Percentiles rank a stretch among this genome's conserved stretches.
phyloP scores from a whole-genome alignment of 2,797 vertebrate species.

The Spinus pinus region DNA sequence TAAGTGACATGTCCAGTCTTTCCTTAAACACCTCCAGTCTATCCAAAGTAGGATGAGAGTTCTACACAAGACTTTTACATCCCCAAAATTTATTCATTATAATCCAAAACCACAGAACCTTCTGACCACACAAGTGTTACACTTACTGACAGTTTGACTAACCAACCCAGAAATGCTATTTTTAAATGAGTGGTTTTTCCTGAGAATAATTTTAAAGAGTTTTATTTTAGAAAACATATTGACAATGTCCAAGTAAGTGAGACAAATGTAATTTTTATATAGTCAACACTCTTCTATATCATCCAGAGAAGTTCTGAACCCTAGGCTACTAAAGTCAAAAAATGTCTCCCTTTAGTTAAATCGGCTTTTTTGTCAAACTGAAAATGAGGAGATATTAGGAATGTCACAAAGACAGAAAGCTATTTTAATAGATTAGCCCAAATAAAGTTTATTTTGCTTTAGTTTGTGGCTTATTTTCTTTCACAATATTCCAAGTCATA shows the following conservation, averaged over 20 bases:
- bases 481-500: neutral
- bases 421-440: neutral
- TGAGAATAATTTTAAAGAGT: neutral
- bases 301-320: neutral
- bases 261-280: neutral
- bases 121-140: neutral
- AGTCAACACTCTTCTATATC: neutral
- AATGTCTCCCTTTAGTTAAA: neutral
- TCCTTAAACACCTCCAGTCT: neutral
- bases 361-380: neutral
- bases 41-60: neutral
- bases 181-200: neutral
- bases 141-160: neutral
- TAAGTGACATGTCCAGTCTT: neutral
- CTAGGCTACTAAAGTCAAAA: neutral
- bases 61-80: neutral
- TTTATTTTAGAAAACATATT: neutral
- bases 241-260: neutral
- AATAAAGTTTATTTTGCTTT: neutral
- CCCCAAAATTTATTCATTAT: neutral
- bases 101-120: neutral
- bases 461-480: neutral
- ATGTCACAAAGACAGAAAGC: neutral
- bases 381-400: neutral
- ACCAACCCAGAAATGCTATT: neutral